Evolutionary conservation across 1,140 invertebrate genomes (phyloP).

Genomic region (Marisa cornuarietis): DNA sequence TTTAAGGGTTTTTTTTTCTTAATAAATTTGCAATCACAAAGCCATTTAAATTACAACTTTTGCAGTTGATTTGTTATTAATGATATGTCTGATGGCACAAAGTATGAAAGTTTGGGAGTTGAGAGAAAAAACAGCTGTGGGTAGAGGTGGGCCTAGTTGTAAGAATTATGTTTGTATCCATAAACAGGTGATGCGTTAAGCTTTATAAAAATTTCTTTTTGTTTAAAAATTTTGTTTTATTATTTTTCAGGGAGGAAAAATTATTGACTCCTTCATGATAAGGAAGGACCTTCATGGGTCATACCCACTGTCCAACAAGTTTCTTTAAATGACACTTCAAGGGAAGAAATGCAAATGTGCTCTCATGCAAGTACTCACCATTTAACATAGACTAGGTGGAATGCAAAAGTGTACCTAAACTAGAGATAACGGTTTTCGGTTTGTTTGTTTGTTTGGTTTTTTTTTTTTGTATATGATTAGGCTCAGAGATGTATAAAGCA

Average conservation of each 20-base stretch:
- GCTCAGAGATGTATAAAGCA: too few species aligned
- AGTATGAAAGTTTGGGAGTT: not conserved
- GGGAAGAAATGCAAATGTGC: not conserved
- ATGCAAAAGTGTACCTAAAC: too few species aligned
- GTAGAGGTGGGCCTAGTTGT: not conserved
- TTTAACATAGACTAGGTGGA: too few species aligned
- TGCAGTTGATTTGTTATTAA: not conserved
- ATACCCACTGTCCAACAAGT: conserved; percentile 20
- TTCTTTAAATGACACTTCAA: not conserved
- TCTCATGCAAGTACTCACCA: not conserved
- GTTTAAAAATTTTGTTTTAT: not conserved
- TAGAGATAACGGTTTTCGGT: too few species aligned
- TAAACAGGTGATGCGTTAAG: not conserved
- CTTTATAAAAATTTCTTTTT: conserved; percentile 2
- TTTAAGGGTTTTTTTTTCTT: not conserved
- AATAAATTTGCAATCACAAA: too few species aligned
- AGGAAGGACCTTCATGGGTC: conserved; percentile 54
- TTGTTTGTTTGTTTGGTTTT: too few species aligned
- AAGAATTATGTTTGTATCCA: not conserved
- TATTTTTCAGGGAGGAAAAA: conserved; percentile 48
- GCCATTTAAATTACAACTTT: too few species aligned
- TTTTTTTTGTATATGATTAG: too few species aligned
- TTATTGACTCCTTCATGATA: conserved; percentile 52
- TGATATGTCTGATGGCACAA: not conserved
- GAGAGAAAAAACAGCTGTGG: not conserved